These are phyloP conservation scores for Strix occidentalis DNA, from an alignment of 2,797 vertebrate species.

Conservation along the genomic window DNA sequence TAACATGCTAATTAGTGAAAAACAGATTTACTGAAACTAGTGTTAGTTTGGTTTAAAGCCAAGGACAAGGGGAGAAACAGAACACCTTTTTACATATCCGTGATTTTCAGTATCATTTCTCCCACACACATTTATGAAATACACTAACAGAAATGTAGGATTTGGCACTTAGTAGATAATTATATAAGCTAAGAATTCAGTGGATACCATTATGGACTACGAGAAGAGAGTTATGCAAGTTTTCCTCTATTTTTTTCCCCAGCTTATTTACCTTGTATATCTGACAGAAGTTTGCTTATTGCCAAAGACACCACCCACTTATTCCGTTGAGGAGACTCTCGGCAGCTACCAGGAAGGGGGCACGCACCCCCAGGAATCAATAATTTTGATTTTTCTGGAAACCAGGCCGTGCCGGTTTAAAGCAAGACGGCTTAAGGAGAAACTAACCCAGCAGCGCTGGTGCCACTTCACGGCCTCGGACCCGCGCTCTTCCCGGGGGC, in stretches of 20 bases:
- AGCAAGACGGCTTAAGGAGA: neutral
- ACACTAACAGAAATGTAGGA: neutral
- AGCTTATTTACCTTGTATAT: fast-evolving
- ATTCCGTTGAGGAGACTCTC: fast-evolving
- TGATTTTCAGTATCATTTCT: neutral
- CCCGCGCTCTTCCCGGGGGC: neutral
- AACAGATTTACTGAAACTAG: neutral
- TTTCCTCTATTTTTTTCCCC: neutral
- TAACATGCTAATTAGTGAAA: neutral
- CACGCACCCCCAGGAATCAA: neutral
- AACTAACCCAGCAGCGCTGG: neutral
- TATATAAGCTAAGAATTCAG: neutral
- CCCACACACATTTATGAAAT: neutral
- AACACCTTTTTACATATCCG: neutral
- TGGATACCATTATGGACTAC: neutral
- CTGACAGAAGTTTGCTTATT: neutral
- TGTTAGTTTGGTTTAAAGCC: neutral
- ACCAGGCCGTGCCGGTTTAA: neutral
- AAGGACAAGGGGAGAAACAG: neutral
- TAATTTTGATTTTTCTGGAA: neutral
- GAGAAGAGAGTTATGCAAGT: neutral
- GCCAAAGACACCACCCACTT: fast-evolving
- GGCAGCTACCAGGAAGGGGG: fast-evolving
- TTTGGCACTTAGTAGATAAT: neutral
- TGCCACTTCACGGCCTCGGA: neutral